Evolutionary conservation across 2,797 vertebrate genomes (phyloP), one percentile per base, ranked within the genome.

Genomic region (Phyllotis vaccarum): DNA sequence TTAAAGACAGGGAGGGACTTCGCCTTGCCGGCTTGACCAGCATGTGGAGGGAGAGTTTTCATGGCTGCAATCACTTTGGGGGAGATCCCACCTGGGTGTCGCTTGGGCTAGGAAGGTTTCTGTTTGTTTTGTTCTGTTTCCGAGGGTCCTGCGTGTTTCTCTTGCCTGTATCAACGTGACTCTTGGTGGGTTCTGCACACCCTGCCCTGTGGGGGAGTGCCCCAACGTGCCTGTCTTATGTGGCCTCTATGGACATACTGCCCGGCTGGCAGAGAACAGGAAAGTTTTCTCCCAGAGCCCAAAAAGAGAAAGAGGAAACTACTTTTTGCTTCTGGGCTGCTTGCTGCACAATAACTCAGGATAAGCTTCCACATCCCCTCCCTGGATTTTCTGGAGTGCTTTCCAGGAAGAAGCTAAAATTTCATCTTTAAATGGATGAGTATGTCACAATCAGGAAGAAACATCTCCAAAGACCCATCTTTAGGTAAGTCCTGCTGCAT

Each of bases 381-480:
- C 92, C 96, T 97, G 98, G 94, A 97, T 97, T 97, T 97, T 98
- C 96, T 97, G 98, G 98, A 98, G 94, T 96, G 97, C 94, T 93
- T 99, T 98, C 98, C 97, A 98, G 98, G 98, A 98, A 98, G 97
- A 98, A 97, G 97, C 98, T 96, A 97, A 98, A 97, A 91, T 72
- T 97, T 96, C 97, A 92, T 95, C 98, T 98, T 99, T 99, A 99
- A 99, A 99, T 99, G 99, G 99, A 99, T 98, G 99, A 99, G 98
- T 98, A 98, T 98, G 99, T 99, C 98, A 99, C 99, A 97, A 99
- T 99, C 98, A 99, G 98, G 98, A 99, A 98, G 98, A 99, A 99
- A 97, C 99, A 99, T 98, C 99, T 99, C 96, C 99, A 99, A 97
- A 99, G 99, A 98, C 99, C 99, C 86, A 99, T 99, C 98, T 99